phyloP scores from a whole-genome alignment of 1,140 invertebrate genomes.

The Drosophila jambulina region DNA sequence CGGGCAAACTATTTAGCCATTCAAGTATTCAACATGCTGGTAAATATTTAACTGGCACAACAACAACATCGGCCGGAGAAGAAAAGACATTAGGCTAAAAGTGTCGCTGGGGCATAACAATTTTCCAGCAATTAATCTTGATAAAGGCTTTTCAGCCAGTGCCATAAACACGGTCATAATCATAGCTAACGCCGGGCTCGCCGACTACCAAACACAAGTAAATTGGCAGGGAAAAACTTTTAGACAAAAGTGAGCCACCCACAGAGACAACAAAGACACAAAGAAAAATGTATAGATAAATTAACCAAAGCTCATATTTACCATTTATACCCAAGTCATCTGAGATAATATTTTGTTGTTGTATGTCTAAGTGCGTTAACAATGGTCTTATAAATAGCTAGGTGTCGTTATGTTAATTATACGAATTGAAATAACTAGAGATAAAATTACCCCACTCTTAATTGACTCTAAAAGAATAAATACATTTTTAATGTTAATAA shows the following conservation, averaged over 20 bases:
- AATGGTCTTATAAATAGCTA: neutral
- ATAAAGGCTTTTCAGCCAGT: slow-evolving; percentile 73
- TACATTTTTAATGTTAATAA: neutral
- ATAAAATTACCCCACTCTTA: neutral
- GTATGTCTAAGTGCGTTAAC: neutral
- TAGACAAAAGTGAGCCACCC: slow-evolving; percentile 43
- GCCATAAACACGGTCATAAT: slow-evolving; percentile 82
- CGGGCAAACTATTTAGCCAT: slow-evolving; percentile 36
- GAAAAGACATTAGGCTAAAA: slow-evolving; percentile 52
- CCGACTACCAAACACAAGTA: slow-evolving; percentile 65
- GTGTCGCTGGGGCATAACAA: slow-evolving; percentile 65
- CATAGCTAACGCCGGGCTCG: slow-evolving; percentile 72
- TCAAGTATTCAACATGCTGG: slow-evolving; percentile 40
- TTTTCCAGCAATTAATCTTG: slow-evolving; percentile 81
- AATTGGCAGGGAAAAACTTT: slow-evolving; percentile 70
- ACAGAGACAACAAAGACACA: slow-evolving; percentile 22
- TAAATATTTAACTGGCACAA: slow-evolving; percentile 46
- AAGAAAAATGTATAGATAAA: slow-evolving; percentile 2
- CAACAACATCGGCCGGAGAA: slow-evolving; percentile 21
- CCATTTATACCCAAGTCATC: too few relatives aligned
- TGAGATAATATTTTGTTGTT: neutral
- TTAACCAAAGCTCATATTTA: neutral
- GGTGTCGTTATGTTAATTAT: neutral
- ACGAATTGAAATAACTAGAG: neutral
- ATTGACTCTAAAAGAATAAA: neutral